phyloP scores from a whole-genome alignment of 1,140 invertebrate genomes.

The Drosophila pectinifera region DNA sequence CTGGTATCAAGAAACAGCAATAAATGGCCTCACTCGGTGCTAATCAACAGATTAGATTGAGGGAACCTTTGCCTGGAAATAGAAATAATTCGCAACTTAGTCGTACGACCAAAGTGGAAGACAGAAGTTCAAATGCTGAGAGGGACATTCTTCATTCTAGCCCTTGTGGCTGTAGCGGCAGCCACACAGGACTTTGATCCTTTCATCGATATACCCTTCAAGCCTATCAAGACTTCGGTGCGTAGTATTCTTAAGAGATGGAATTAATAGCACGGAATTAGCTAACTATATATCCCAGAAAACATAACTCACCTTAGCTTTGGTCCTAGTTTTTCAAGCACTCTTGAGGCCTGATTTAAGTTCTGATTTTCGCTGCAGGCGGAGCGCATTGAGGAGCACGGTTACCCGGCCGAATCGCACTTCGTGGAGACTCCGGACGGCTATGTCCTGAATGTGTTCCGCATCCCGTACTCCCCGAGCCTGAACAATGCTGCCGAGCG shows the following conservation, averaged over 20 bases:
- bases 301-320: no score
- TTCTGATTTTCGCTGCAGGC: conserved; percentile 50
- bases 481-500: conserved; percentile 59
- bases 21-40: conserved; percentile 21
- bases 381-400: conserved; percentile 66
- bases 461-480: conserved; percentile 85
- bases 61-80: no score
- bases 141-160: conserved; percentile 24
- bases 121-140: conserved; percentile 42
- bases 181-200: conserved; percentile 44
- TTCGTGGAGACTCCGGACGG: conserved; percentile 86
- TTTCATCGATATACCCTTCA: conserved; percentile 72
- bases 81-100: conserved; percentile 30
- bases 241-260: neutral
- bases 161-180: conserved; percentile 26
- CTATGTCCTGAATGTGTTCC: conserved; percentile 86
- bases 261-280: neutral
- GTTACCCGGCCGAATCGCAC: conserved; percentile 87
- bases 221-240: conserved; percentile 65
- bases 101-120: conserved; percentile 14
- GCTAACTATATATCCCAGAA: no score
- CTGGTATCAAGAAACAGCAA: conserved; percentile 24
- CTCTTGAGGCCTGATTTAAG: neutral
- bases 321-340: neutral
- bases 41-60: conserved; percentile 67